phyloP scores from a whole-genome alignment of 2,888 invertebrate species.

The Oligia latruncula region DNA sequence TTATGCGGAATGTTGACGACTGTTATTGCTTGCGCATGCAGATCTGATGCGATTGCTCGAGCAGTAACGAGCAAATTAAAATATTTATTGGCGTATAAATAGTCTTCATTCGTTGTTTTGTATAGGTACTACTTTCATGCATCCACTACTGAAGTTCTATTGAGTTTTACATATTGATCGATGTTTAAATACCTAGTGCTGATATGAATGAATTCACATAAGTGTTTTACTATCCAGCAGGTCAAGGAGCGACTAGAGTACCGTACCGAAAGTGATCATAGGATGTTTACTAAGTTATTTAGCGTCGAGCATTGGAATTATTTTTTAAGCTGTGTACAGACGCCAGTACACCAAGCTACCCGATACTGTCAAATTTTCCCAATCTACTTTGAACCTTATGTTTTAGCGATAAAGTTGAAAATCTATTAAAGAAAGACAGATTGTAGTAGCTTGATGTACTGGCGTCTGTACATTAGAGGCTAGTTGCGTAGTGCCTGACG shows the following conservation, averaged over 20 bases:
- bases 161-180: constrained; percentile 39
- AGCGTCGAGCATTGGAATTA: background rate
- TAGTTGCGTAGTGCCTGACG: constrained; percentile 2
- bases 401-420: no score
- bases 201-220: constrained; percentile 24
- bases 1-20: constrained; percentile 71
- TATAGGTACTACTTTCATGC: constrained; percentile 43
- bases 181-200: constrained; percentile 13
- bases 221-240: constrained; percentile 31
- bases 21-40: constrained; percentile 73
- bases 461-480: background rate
- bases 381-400: no score
- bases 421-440: no score
- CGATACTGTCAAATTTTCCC: no score
- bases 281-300: constrained; percentile 16
- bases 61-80: constrained; percentile 72
- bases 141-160: constrained; percentile 27
- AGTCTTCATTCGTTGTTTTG: constrained; percentile 58
- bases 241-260: constrained; percentile 17
- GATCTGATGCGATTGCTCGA: constrained; percentile 70
- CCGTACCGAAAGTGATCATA: constrained; percentile 11
- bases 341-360: no score
- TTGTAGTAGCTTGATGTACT: no score
- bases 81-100: constrained; percentile 72
- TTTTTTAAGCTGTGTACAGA: background rate